Base-by-base conservation (phyloP, 1,140 invertebrate species). In the Brachionus calyciflorus region DNA sequence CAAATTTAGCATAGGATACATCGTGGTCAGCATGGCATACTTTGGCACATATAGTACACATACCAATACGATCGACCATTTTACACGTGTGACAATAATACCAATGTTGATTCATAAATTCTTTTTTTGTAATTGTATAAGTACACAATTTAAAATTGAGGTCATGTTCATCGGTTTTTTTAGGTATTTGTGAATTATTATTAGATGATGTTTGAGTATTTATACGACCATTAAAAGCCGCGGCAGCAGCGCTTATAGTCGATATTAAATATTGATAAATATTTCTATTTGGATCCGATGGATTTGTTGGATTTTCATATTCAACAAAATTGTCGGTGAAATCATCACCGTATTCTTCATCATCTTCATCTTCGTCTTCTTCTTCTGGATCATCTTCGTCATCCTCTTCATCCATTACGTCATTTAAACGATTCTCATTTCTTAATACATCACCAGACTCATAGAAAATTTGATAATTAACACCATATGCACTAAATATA, bases 1-100 rank as follows among this genome's bases (percentile, higher is more conserved):
- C 96, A 83, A 92, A 96, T 83, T 98, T 99, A 19, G 95, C 93
- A 84, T 98, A 98, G 0, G 94, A 96, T 0, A 99, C 90, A 83
- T 98, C 96, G 83, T 98, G 95, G 12, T 92, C 93, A 78, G 92
- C 90, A 83, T 98, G 96, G 82, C 96, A 99, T 2, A 98, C 95
- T 76, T 93, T 88, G 1, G 95, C 96, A 87, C 96, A 99, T 0
- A 98, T 91, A 0, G 93, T 94, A 83, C 96, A 99, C 10, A 98
- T 94, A 0, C 96, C 96, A 17, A 96, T 93, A 12, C 94, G 92
- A 83, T 98, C 96, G 21, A 96, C 90, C 95, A 99, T 97, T 81
- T 92, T 93, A 83, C 96, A 98, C 0, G 94, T 96, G 82, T 98
- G 94, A 83, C 95, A 98, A 83, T 98, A 94, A 85, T 84, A 87